These are phyloP conservation scores for Palaemon carinicauda DNA, from an alignment of 1,140 invertebrate species.

Conservation along the genomic window DNA sequence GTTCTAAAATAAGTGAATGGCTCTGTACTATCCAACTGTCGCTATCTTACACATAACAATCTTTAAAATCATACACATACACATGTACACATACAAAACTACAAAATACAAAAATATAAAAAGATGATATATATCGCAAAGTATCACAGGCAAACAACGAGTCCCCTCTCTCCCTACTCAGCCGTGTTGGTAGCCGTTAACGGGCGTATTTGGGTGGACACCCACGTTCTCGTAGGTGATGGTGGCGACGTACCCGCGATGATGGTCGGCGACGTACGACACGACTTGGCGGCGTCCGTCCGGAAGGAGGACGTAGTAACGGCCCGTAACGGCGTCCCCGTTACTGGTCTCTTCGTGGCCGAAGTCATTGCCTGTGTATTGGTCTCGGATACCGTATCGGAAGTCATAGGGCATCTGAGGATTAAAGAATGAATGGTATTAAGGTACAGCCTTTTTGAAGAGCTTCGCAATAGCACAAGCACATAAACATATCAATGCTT, in stretches of 20 bases:
- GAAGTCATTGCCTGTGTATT: constrained; percentile 53
- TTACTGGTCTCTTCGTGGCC: constrained; percentile 60
- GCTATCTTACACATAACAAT: no score
- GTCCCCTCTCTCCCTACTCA: not conserved
- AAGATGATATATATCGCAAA: no score
- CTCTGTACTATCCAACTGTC: no score
- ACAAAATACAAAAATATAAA: not conserved
- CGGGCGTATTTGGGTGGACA: not conserved
- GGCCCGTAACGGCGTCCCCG: constrained; percentile 57
- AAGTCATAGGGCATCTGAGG: constrained; percentile 57
- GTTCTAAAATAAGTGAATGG: no score
- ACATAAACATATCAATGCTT: not conserved
- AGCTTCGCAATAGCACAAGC: no score
- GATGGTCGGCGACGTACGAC: constrained; percentile 56
- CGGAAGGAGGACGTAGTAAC: constrained; percentile 61
- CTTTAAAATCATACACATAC: no score
- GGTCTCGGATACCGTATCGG: constrained; percentile 60
- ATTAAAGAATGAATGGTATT: not conserved
- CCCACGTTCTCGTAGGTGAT: constrained; percentile 53
- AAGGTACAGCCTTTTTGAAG: no score
- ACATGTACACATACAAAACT: not conserved
- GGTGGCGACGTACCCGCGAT: constrained; percentile 60
- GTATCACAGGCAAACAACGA: not conserved
- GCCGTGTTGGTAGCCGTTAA: not conserved
- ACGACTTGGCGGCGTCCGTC: constrained; percentile 61